Evolutionary conservation across 2,113 vertebrate genomes (phyloP).

Genomic region (Seriola rivoliana): DNA sequence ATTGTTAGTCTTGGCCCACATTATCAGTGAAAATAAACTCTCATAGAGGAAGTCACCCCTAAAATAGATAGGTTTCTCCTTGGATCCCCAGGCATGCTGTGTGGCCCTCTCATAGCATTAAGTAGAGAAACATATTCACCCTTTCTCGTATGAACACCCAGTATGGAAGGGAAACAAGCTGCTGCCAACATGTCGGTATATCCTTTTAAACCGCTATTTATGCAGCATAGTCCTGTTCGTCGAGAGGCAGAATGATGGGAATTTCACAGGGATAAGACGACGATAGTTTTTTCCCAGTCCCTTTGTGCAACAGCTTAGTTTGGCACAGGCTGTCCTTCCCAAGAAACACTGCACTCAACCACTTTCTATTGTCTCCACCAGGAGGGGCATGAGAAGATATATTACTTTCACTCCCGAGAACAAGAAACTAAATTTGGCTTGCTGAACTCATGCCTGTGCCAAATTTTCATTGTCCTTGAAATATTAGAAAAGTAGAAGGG

Average conservation of each 20-base stretch:
- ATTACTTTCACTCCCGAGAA: slow-evolving; percentile 65
- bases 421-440: slow-evolving; percentile 49
- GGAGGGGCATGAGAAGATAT: slow-evolving; percentile 66
- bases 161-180: slow-evolving; percentile 56
- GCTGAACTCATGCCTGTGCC: slow-evolving; percentile 3
- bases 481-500: slow-evolving; percentile 30
- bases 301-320: slow-evolving; percentile 67
- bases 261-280: slow-evolving; percentile 75
- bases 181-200: slow-evolving; percentile 50
- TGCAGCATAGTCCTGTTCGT: slow-evolving; percentile 37
- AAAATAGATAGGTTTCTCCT: slow-evolving; percentile 79
- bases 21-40: slow-evolving; percentile 82
- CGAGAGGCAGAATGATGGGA: slow-evolving; percentile 65
- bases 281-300: slow-evolving; percentile 7
- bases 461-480: slow-evolving; percentile 38
- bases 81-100: slow-evolving; percentile 73
- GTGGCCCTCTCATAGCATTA: slow-evolving; percentile 75
- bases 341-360: slow-evolving; percentile 58
- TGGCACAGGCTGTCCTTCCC: slow-evolving; percentile 55
- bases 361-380: slow-evolving; percentile 67
- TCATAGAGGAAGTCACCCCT: slow-evolving; percentile 82
- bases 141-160: slow-evolving; percentile 40
- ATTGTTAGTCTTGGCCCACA: slow-evolving; percentile 82
- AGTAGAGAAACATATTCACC: slow-evolving; percentile 67
- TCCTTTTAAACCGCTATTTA: slow-evolving; percentile 65